phyloP scores from a whole-genome alignment of 2,888 invertebrate genomes.

The Muscina levida region DNA sequence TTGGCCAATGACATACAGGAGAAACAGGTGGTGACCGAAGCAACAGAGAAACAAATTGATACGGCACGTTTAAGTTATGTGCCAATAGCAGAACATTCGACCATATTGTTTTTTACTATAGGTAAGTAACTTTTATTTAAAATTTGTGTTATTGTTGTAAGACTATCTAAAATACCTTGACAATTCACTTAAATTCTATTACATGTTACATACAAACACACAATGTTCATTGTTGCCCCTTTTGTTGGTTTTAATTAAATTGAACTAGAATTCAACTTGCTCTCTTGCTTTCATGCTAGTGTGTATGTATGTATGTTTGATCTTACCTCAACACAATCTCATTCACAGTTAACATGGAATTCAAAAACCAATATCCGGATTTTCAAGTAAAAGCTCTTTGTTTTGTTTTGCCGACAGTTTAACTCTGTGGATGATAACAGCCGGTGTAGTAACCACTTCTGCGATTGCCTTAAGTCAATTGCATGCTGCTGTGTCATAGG shows the following conservation, averaged over 20 bases:
- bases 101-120: constrained; percentile 94
- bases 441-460: not conserved
- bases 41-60: constrained; percentile 95
- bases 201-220: no score
- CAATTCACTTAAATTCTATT: no score
- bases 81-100: constrained; percentile 94
- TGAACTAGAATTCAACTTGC: not conserved
- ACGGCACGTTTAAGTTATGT: constrained; percentile 90
- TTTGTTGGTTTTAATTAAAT: constrained; percentile 14
- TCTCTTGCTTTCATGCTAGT: not conserved
- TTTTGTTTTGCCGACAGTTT: not conserved
- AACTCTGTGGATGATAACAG: constrained; percentile 7
- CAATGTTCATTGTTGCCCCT: not conserved
- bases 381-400: not conserved
- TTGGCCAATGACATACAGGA: constrained; percentile 94
- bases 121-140: constrained; percentile 83
- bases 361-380: constrained; percentile 60
- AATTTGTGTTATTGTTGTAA: no score
- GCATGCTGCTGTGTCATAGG: not conserved
- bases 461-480: no score
- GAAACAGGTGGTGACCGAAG: constrained; percentile 93
- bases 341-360: constrained; percentile 19
- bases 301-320: no score
- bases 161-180: no score
- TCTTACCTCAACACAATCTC: not conserved